Base-by-base conservation (phyloP, 2,113 vertebrate genomes). In the Murina feae region DNA sequence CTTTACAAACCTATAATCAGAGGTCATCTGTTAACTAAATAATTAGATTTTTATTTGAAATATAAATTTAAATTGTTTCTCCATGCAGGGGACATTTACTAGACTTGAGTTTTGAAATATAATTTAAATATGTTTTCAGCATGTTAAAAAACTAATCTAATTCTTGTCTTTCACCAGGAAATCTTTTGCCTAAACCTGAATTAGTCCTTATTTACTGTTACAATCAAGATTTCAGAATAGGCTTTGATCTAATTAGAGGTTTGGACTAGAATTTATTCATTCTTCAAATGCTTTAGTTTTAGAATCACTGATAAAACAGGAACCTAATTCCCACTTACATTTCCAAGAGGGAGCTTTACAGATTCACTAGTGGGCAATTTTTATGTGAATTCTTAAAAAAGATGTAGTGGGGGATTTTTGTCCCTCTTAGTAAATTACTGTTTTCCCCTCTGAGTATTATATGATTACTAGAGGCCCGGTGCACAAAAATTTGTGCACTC, bases 11-110 rank as follows among this genome's bases (percentile, higher is more conserved):
- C 86, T 66, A 10, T 32, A 72, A 68, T 81, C 94, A 78, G 13
- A 42, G 37, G 58, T 91, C 66, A 58, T 81, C 83, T 91, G 71
- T 82, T 93, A 96, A 86, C 55, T 86, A 94, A 97, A 91, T 86
- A 93, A 97, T 93, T 58, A 49, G 71, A 30, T 91, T 94, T 85
- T 58, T 83, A 86, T 84, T 96, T 94, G 93, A 91, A 91, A 91
- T 89, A 75, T 80, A 87, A 71, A 95, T 94, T 42, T 13, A 69
- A 11, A 80, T 93, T 80, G 53, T 93, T 91, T 95, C 44, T 75
- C 75, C 20, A 21, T 14, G 6, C n/a, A 37, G 60, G 28, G 11
- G 17, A 49, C 37, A 39, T 86, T 51, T 91, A 53, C 72, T 1
- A 58, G 49, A 20, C 25, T 47, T 68, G 21, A 32, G 39, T 72